A percentile compares a stretch with the other conserved stretches of the same genome.
Conservation (phyloP, 2,797 vertebrate species). For the Octomys mimax region DNA sequence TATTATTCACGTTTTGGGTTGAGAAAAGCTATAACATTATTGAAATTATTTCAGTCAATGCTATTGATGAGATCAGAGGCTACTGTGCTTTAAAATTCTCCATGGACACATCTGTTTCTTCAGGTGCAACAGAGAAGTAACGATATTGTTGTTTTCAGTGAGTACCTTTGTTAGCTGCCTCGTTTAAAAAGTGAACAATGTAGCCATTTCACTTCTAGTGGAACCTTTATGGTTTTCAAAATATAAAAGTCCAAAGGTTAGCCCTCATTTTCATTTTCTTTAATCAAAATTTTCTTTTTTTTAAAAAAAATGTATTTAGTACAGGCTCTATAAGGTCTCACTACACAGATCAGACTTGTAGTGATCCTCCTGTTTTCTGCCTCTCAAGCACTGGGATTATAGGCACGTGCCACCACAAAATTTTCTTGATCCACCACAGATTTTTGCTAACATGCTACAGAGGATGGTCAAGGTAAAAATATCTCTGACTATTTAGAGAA, state of each 20-base stretch:
- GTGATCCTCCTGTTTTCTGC: too few relatives aligned
- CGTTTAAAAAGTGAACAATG: background rate
- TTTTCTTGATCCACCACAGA: background rate
- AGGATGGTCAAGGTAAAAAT: background rate
- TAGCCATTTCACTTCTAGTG: background rate
- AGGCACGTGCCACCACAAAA: background rate
- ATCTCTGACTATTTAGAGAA: background rate
- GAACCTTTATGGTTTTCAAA: background rate
- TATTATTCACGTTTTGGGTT: background rate
- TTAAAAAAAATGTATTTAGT: too few relatives aligned
- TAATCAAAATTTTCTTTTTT: background rate
- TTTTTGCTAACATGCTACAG: background rate
- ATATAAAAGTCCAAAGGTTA: background rate
- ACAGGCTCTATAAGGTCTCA: too few relatives aligned
- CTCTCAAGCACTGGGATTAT: too few relatives aligned
- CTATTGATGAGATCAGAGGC: background rate
- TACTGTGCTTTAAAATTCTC: conserved; percentile 20
- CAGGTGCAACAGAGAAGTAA: background rate
- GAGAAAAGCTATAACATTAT: background rate
- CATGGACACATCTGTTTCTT: background rate
- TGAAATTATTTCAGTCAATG: conserved; percentile 27
- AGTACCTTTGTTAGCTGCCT: background rate
- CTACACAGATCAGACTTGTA: too few relatives aligned
- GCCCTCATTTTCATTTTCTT: background rate
- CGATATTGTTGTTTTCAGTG: background rate